These are phyloP conservation scores for Plemyria rubiginata DNA, from an alignment of 2,888 invertebrate species.

Conservation along the genomic window DNA sequence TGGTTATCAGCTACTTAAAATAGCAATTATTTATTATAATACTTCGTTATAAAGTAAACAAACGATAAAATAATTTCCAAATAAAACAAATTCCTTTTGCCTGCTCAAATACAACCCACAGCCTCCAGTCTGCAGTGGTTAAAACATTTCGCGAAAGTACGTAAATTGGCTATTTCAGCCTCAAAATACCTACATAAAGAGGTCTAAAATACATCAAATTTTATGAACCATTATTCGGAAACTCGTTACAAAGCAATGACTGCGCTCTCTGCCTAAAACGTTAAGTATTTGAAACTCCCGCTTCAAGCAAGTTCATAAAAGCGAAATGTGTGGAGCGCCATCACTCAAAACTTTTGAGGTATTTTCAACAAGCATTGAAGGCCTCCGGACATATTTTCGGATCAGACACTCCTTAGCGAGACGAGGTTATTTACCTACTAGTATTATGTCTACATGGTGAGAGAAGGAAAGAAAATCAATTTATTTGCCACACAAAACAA, in stretches of 20 bases:
- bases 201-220: conserved; percentile 20
- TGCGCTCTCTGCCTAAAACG: conserved; percentile 40
- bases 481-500: no score
- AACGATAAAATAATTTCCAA: no score
- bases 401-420: conserved; percentile 15
- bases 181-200: conserved; percentile 9
- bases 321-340: conserved; percentile 62
- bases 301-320: conserved; percentile 55
- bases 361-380: conserved; percentile 47
- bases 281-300: conserved; percentile 50
- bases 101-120: background rate
- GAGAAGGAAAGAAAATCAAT: no score
- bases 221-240: conserved; percentile 32
- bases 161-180: background rate
- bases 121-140: background rate
- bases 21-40: no score
- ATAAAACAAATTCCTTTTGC: no score
- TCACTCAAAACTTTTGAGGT: conserved; percentile 61
- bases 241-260: conserved; percentile 56
- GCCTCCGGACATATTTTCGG: conserved; percentile 33
- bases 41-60: no score
- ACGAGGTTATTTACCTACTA: conserved; percentile 19
- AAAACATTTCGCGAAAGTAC: background rate
- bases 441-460: no score
- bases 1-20: no score